phyloP scores from a whole-genome alignment of 2,113 vertebrate species.

The Phrynosoma blainvillii region DNA sequence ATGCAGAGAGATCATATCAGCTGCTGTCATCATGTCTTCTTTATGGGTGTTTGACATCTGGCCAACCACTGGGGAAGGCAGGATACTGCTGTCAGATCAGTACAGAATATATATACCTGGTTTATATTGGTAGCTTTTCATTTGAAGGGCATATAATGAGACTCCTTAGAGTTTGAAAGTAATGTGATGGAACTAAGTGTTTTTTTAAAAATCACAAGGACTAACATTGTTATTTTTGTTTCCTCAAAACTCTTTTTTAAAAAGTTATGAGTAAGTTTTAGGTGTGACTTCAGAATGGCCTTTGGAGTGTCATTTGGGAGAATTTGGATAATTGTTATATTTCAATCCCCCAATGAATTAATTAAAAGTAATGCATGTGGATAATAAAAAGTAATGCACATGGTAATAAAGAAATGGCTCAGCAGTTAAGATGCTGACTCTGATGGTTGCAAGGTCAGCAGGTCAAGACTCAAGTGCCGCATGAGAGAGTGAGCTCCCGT shows the following conservation, averaged over 20 bases:
- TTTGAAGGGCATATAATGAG: not conserved
- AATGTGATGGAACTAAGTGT: not conserved
- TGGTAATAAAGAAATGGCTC: no score
- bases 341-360: no score
- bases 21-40: not conserved
- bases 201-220: not conserved
- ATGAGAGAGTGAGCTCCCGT: no score
- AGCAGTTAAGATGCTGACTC: no score
- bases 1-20: not conserved
- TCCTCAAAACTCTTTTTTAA: not conserved
- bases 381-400: no score
- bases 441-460: no score
- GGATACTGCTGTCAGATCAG: not conserved
- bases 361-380: no score
- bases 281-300: not conserved
- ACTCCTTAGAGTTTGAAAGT: not conserved
- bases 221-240: not conserved
- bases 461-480: no score
- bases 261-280: not conserved
- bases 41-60: not conserved
- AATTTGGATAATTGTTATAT: not conserved
- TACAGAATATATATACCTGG: not conserved
- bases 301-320: not conserved
- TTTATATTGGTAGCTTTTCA: slow-evolving; percentile 23
- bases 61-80: not conserved